Conservation (phyloP, 1,140 invertebrate species). For the Pomacea maculata region DNA sequence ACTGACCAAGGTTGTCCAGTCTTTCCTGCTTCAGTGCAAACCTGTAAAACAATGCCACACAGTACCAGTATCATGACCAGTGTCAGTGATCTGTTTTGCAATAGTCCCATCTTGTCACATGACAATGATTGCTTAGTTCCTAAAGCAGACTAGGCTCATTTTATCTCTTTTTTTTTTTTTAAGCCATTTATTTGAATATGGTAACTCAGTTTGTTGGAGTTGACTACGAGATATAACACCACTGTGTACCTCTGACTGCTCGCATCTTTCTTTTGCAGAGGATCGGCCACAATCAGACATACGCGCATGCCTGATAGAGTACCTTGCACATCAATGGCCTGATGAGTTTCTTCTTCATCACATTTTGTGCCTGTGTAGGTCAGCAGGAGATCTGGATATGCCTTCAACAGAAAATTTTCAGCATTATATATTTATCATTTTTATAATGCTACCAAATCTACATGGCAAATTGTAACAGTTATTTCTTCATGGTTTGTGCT, state of each 20-base stretch:
- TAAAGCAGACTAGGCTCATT: too few relatives aligned
- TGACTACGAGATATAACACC: too few relatives aligned
- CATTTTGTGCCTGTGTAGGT: constrained; percentile 55
- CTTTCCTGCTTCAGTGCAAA: constrained; percentile 64
- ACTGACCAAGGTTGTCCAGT: constrained; percentile 63
- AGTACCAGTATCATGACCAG: too few relatives aligned
- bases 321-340: constrained; percentile 35
- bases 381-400: constrained; percentile 51
- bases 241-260: constrained; percentile 49
- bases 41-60: constrained; percentile 37
- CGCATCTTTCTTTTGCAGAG: constrained; percentile 45
- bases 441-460: background rate
- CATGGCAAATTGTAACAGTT: too few relatives aligned
- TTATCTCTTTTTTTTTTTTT: too few relatives aligned
- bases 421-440: too few relatives aligned
- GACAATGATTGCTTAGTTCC: too few relatives aligned
- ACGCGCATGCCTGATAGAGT: constrained; percentile 39
- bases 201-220: too few relatives aligned
- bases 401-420: constrained; percentile 37
- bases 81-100: too few relatives aligned
- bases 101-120: too few relatives aligned
- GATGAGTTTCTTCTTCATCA: constrained; percentile 41
- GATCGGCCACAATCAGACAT: constrained; percentile 47
- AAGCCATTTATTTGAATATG: too few relatives aligned
- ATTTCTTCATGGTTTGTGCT: too few relatives aligned